Evolutionary conservation across 2,888 invertebrate species (phyloP), one percentile per base, ranked within the genome.

Genomic region (Morpho helenor): DNA sequence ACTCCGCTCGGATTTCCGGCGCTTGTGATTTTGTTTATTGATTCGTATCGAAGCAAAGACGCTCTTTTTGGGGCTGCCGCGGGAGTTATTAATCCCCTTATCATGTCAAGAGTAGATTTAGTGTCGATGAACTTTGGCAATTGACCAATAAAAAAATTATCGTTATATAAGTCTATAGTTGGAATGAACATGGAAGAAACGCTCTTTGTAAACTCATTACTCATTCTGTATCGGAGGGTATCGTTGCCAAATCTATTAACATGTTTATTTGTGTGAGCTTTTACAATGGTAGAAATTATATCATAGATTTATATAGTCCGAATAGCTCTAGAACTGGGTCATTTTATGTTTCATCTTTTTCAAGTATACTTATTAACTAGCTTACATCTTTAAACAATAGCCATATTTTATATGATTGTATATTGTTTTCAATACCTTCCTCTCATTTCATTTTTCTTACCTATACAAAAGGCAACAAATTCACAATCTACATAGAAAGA

Each of bases 21-120:
- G 86, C 81, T 82, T 74, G 84, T 86, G 88, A 90, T 88, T 87
- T 88, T 86, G 86, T 86, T 89, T 89, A 90, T 90, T 87, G 89
- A 89, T 89, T 89, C 81, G 82, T 79, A 81, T 82, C 80, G 77
- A 68, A 67, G 61, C 69, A 66, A 77, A 75, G 74, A 71, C 73
- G 72, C 71, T 73, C 74, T 57, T 78, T 78, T 72, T 74, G 75
- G 74, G 79, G 72, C 71, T 70, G 73, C 72, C 61, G 48, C 44
- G 65, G 63, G 66, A 79, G 77, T 82, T 84, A 84, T 85, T 86
- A 84, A 84, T 86, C 76, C 79, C 78, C 78, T 79, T 79, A 82
- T 83, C 79, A 77, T 81, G 81, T 80, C 80, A 76, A 59, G 70
- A 70, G 58, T 70, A 80, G 80, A 84, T 85, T 84, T 83, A 85